These are phyloP conservation scores for Mus caroli DNA, from an alignment of 2,797 vertebrate species.

Conservation along the genomic window DNA sequence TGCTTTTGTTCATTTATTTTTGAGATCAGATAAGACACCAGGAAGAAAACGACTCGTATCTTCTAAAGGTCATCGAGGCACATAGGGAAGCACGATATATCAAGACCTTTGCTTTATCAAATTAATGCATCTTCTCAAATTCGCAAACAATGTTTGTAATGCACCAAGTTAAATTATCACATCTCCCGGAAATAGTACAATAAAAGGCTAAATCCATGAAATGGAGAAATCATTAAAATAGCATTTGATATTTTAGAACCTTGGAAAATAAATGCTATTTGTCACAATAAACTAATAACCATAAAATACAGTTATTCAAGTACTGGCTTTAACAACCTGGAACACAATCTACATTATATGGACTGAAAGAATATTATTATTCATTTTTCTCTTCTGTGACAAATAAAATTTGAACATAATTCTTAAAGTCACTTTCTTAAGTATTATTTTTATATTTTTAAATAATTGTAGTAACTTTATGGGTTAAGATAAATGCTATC, in stretches of 20 bases:
- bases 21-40: conserved; percentile 60
- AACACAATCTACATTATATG: background rate
- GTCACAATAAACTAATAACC: conserved; percentile 24
- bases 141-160: conserved; percentile 60
- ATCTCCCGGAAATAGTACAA: background rate
- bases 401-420: conserved; percentile 24
- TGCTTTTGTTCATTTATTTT: conserved; percentile 61
- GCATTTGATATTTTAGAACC: background rate
- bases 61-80: conserved; percentile 66
- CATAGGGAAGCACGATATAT: conserved; percentile 38
- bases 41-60: conserved; percentile 62
- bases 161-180: background rate
- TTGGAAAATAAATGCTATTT: background rate
- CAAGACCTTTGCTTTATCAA: conserved; percentile 66
- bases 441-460: conserved; percentile 3
- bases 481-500: background rate
- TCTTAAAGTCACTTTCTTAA: background rate
- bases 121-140: conserved; percentile 62
- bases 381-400: background rate
- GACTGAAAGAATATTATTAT: conserved; percentile 55
- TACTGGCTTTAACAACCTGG: background rate
- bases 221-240: background rate
- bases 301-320: conserved; percentile 25
- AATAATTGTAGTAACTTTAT: background rate
- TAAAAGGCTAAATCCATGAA: conserved; percentile 49